Percentiles rank a stretch among this genome's conserved stretches.
phyloP scores from a whole-genome alignment of 2,888 invertebrate species.

The Thera britannica region DNA sequence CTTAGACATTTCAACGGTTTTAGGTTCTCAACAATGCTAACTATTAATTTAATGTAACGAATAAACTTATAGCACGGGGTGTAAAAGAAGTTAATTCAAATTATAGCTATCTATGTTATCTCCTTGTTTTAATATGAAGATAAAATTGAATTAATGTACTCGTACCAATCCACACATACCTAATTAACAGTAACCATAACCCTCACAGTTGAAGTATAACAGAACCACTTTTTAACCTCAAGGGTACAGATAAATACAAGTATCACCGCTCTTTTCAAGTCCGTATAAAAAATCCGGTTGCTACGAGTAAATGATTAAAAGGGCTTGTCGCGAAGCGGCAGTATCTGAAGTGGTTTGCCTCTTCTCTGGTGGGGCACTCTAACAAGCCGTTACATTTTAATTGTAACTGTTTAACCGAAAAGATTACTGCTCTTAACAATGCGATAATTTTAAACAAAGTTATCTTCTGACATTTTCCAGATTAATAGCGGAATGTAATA shows the following conservation, averaged over 20 bases:
- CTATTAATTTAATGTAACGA: no score
- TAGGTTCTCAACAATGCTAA: no score
- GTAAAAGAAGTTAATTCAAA: no score
- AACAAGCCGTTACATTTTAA: conserved; percentile 6
- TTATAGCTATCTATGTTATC: no score
- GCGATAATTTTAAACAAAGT: no score
- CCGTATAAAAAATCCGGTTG: not conserved
- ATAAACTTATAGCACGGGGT: no score
- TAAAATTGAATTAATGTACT: no score
- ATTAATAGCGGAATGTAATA: no score
- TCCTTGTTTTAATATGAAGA: no score
- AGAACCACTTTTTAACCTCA: not conserved
- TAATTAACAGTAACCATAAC: not conserved
- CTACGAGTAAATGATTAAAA: not conserved
- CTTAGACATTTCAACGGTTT: conserved; percentile 35
- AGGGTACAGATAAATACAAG: not conserved
- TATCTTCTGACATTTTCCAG: no score
- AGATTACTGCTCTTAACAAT: not conserved
- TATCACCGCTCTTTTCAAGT: not conserved
- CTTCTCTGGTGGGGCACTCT: not conserved
- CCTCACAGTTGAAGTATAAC: not conserved
- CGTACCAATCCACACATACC: no score
- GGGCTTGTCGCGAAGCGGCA: not conserved
- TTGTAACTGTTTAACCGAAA: conserved; percentile 2
- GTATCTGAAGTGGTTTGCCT: conserved; percentile 2